Evolutionary conservation across 2,888 invertebrate species (phyloP).

Genomic region (Pollenia griseotomentosa): DNA sequence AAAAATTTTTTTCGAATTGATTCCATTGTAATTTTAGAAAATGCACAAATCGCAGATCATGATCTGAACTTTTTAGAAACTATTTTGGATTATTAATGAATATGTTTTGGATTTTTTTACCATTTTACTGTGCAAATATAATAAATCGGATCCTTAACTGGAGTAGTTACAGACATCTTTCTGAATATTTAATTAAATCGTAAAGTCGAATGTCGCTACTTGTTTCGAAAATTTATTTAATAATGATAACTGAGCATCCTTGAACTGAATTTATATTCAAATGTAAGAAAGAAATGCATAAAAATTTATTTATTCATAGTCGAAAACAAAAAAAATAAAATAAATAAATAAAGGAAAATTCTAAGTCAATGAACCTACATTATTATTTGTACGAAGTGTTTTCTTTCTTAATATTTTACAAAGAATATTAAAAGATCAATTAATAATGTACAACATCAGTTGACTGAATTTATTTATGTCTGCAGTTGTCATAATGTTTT

Average conservation of each 20-base stretch:
- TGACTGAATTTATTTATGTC: slow-evolving; percentile 61
- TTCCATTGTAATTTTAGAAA: no score
- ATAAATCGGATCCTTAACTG: slow-evolving; percentile 30
- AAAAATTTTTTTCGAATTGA: no score
- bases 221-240: slow-evolving; percentile 43
- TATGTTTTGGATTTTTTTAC: slow-evolving; percentile 48
- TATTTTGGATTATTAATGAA: not conserved
- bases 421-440: slow-evolving; percentile 63
- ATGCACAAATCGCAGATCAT: not conserved
- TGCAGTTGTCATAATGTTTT: slow-evolving; percentile 51
- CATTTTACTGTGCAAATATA: slow-evolving; percentile 67
- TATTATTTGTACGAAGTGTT: slow-evolving; percentile 18
- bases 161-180: not conserved
- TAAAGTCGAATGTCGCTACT: slow-evolving; percentile 9
- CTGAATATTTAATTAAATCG: not conserved
- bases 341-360: slow-evolving; percentile 8
- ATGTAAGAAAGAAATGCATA: not conserved
- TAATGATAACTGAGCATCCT: slow-evolving; percentile 47
- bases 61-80: no score
- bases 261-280: slow-evolving; percentile 50
- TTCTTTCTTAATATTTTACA: slow-evolving; percentile 54
- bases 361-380: slow-evolving; percentile 57
- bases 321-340: not conserved
- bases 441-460: slow-evolving; percentile 52
- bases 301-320: slow-evolving; percentile 32